These are phyloP conservation scores for Zygothrica quintamaculata DNA, from an alignment of 2,888 invertebrate species.

Conservation along the genomic window DNA sequence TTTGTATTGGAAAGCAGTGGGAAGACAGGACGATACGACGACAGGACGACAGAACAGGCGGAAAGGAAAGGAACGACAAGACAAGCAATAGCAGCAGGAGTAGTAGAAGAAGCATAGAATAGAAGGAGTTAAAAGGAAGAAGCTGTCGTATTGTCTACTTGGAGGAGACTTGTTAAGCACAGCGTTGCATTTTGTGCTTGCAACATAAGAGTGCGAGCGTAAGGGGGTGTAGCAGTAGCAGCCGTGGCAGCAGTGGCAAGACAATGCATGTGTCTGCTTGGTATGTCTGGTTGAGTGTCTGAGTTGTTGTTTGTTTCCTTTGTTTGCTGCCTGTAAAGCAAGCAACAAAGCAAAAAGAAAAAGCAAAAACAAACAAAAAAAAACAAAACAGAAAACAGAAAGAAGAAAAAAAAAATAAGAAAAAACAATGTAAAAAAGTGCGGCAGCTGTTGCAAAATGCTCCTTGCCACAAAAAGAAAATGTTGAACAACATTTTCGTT, in stretches of 20 bases:
- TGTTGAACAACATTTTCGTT: slow-evolving; percentile 8
- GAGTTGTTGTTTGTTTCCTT: slow-evolving; percentile 26
- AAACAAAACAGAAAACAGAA: neutral
- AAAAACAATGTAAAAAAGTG: neutral
- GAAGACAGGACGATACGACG: slow-evolving; percentile 6
- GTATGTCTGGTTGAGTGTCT: slow-evolving; percentile 27
- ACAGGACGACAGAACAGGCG: slow-evolving; percentile 12
- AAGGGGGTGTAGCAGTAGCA: too few species aligned
- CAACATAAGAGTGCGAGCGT: slow-evolving; percentile 24
- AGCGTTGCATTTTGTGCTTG: slow-evolving; percentile 49
- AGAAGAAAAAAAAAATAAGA: neutral
- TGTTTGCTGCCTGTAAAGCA: slow-evolving; percentile 28
- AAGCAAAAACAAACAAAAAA: neutral
- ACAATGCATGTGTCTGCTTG: slow-evolving; percentile 39
- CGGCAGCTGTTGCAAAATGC: slow-evolving; percentile 45
- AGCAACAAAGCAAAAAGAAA: neutral
- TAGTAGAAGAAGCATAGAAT: neutral
- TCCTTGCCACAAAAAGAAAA: slow-evolving; percentile 14
- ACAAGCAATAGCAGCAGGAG: slow-evolving; percentile 7
- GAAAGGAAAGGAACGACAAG: slow-evolving; percentile 4
- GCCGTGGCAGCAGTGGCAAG: slow-evolving; percentile 19
- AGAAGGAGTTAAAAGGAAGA: neutral
- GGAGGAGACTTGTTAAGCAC: slow-evolving; percentile 62
- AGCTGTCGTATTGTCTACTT: slow-evolving; percentile 53
- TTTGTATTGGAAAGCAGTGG: slow-evolving; percentile 37